A percentile compares a stretch with the other conserved stretches of the same genome.
phyloP scores from a whole-genome alignment of 2,113 vertebrate genomes.

The Tachysurus fulvidraco region DNA sequence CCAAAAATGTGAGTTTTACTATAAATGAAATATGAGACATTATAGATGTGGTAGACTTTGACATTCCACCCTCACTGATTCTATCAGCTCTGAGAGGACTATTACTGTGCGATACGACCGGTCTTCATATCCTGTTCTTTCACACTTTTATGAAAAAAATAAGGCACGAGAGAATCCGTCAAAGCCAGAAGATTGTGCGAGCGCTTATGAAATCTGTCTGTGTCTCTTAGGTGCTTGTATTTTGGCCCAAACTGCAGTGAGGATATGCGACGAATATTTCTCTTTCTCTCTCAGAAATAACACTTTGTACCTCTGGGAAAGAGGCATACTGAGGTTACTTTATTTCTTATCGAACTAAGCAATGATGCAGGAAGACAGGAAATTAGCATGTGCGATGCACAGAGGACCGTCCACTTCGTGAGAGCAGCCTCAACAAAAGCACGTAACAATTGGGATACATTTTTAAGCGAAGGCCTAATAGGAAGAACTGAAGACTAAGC shows the following conservation, averaged over 20 bases:
- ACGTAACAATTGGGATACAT: neutral
- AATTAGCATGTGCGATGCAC: neutral
- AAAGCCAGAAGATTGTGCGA: neutral
- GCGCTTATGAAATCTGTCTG: neutral
- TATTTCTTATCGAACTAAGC: neutral
- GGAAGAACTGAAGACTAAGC: neutral
- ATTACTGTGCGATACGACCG: neutral
- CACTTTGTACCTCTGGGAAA: neutral
- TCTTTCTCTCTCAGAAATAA: slow-evolving; percentile 2
- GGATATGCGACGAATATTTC: neutral
- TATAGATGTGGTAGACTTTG: neutral
- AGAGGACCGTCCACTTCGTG: neutral
- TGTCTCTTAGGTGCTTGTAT: neutral
- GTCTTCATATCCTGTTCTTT: slow-evolving; percentile 40
- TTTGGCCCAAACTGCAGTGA: neutral
- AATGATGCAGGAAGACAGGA: neutral
- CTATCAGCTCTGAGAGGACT: slow-evolving; percentile 14
- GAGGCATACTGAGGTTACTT: neutral
- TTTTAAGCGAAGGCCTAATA: neutral
- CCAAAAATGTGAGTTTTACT: neutral
- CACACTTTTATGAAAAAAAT: slow-evolving; percentile 3
- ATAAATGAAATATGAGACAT: neutral
- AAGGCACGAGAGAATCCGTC: neutral
- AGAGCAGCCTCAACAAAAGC: neutral
- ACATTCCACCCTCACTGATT: neutral